Percentiles rank a stretch among this genome's conserved stretches.
Conservation (phyloP, 2,113 vertebrate species). For the Rhinolophus sinicus region DNA sequence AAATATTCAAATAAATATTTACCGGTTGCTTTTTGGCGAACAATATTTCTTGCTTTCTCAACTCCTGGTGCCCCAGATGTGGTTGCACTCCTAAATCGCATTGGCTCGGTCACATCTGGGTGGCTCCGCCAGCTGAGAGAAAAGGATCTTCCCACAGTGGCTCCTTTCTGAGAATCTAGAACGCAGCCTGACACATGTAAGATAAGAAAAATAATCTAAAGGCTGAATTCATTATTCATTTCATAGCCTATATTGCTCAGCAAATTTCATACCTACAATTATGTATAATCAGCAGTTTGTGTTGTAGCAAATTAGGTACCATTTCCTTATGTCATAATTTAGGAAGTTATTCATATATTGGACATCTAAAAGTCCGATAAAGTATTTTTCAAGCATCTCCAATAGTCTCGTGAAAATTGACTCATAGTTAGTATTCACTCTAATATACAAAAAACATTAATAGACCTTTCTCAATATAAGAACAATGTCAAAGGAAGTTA, state of each 20-base stretch:
- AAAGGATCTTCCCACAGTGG: slow-evolving; percentile 93
- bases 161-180: slow-evolving; percentile 91
- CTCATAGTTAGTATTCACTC: not conserved
- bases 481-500: not conserved
- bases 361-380: not conserved
- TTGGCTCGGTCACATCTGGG: slow-evolving; percentile 93
- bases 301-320: not conserved
- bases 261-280: not conserved
- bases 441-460: slow-evolving; percentile 7
- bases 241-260: not conserved
- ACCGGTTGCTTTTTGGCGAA: slow-evolving; percentile 97
- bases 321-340: not conserved
- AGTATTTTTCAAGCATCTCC: slow-evolving; percentile 28
- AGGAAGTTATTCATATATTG: not conserved
- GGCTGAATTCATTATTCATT: not conserved
- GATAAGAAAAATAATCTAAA: not conserved
- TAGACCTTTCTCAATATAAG: slow-evolving; percentile 15
- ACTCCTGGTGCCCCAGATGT: slow-evolving; percentile 96
- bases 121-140: slow-evolving; percentile 97
- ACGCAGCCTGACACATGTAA: slow-evolving; percentile 86
- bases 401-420: not conserved
- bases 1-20: slow-evolving; percentile 19
- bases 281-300: not conserved
- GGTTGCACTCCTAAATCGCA: slow-evolving; percentile 97
- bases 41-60: slow-evolving; percentile 95